Base-by-base conservation (phyloP, 2,797 vertebrate species). In the Orientallactaga sibirica region DNA sequence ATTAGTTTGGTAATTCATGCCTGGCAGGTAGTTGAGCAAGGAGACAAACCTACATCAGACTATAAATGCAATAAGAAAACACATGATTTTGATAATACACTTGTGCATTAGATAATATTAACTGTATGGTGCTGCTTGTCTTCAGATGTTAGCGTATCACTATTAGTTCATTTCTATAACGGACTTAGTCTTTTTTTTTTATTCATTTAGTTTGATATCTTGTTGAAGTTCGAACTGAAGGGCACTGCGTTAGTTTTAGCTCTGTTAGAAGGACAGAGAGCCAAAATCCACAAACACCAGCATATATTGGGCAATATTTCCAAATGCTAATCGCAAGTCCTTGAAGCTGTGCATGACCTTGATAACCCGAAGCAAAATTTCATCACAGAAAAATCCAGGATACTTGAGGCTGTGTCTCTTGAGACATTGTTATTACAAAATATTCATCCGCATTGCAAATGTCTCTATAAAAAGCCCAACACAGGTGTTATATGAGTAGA, bases 281-380 rank as follows among this genome's bases (percentile, higher is more conserved):
- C 25, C 37, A 22, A 74, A 86, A 61, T 86, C 70, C 86, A 87
- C 55, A 16, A 67, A 79, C 52, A 71, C 73, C 61, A 67, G 79
- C n/a, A 12, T 61, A 27, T 37, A 55, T 18, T 15, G 12, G 33
- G 27, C 67, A 93, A 68, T 94, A 58, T 88, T 93, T 93, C 79
- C 93, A 88, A 96, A 52, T 48, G 52, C 78, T 93, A 71, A 82
- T 81, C 90, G 67, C 76, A 90, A 84, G 67, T 29, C 90, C 93
- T 96, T 96, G 90, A 94, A 92, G 27, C 78, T 77, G 10, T 29
- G 75, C 11, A 74, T 79, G 92, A 84, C 90, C 79, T 93, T 94
- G 87, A 92, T 85, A 94, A 87, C 58, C 74, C 43, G 64, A 92
- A 64, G 62, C 78, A 85, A 70, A 88, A 67, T 94, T 91, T 94